Evolutionary conservation across 1,140 invertebrate species (phyloP).

Genomic region (Idris sp.): DNA sequence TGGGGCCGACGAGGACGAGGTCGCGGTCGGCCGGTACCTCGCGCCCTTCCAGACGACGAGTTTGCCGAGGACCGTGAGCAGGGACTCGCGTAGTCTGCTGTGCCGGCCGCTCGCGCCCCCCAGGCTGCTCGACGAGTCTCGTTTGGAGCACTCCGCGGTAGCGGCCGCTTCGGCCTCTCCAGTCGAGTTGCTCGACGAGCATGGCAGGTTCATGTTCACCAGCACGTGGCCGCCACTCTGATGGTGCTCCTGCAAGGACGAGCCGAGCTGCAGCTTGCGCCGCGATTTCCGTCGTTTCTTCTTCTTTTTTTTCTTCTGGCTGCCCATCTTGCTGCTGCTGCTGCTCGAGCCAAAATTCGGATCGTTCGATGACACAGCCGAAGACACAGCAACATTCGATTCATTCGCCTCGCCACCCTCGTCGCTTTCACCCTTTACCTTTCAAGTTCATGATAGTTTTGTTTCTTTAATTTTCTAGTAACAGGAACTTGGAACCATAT

Average conservation of each 20-base stretch:
- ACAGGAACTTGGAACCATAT: no score
- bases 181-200: conserved; percentile 72
- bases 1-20: conserved; percentile 68
- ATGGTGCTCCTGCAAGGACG: no score
- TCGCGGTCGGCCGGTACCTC: conserved; percentile 77
- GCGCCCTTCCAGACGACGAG: conserved; percentile 81
- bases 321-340: conserved; percentile 60
- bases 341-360: conserved; percentile 26
- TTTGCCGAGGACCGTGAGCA: conserved; percentile 84
- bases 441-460: no score
- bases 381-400: conserved; percentile 13
- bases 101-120: conserved; percentile 72
- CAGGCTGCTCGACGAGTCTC: conserved; percentile 73
- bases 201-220: conserved; percentile 61
- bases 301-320: conserved; percentile 68
- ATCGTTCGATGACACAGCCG: conserved; percentile 44
- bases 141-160: conserved; percentile 67
- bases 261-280: conserved; percentile 36
- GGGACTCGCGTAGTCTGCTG: conserved; percentile 79
- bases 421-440: conserved; percentile 65
- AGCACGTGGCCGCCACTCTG: conserved; percentile 45
- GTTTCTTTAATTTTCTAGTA: no score
- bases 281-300: conserved; percentile 68
- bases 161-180: conserved; percentile 67
- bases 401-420: conserved; percentile 49